Conservation (phyloP, 2,888 invertebrate species). For the Chelonus formosanus region DNA sequence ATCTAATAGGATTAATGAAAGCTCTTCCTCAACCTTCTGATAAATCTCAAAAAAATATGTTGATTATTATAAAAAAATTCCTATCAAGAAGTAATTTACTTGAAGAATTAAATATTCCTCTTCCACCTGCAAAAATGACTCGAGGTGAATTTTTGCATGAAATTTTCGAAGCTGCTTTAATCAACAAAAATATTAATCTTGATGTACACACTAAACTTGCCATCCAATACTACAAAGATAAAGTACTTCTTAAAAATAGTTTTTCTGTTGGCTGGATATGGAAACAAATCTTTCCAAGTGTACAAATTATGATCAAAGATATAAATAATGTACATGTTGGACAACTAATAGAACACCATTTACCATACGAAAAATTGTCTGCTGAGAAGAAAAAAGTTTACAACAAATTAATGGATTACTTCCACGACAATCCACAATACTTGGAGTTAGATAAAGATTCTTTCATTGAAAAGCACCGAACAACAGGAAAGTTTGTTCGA, state of each 20-base stretch:
- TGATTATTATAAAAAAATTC: slow-evolving; percentile 24
- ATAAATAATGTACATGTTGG: slow-evolving; percentile 8
- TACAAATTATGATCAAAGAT: neutral
- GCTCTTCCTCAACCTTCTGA: slow-evolving; percentile 31
- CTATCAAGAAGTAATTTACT: slow-evolving; percentile 33
- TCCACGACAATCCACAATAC: slow-evolving; percentile 37
- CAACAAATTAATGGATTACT: slow-evolving; percentile 38
- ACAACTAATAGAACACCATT: slow-evolving; percentile 5
- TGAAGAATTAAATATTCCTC: slow-evolving; percentile 28
- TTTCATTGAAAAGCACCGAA: slow-evolving; percentile 34
- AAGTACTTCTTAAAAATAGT: slow-evolving; percentile 22
- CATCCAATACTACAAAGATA: slow-evolving; percentile 36
- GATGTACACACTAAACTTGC: slow-evolving; percentile 15
- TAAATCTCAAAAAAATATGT: slow-evolving; percentile 5
- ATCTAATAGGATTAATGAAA: slow-evolving; percentile 33
- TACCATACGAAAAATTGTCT: slow-evolving; percentile 35
- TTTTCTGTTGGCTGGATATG: slow-evolving; percentile 33
- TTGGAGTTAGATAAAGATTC: slow-evolving; percentile 41
- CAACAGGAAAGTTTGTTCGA: slow-evolving; percentile 39
- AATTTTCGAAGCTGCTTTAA: slow-evolving; percentile 37
- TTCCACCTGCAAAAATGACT: slow-evolving; percentile 30
- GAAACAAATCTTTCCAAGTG: slow-evolving; percentile 6
- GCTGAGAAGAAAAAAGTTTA: slow-evolving; percentile 36
- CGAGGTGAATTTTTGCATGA: slow-evolving; percentile 34
- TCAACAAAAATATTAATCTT: slow-evolving; percentile 9